phyloP scores from a whole-genome alignment of 2,797 vertebrate species.

The Parotocinclus haroldoi region DNA sequence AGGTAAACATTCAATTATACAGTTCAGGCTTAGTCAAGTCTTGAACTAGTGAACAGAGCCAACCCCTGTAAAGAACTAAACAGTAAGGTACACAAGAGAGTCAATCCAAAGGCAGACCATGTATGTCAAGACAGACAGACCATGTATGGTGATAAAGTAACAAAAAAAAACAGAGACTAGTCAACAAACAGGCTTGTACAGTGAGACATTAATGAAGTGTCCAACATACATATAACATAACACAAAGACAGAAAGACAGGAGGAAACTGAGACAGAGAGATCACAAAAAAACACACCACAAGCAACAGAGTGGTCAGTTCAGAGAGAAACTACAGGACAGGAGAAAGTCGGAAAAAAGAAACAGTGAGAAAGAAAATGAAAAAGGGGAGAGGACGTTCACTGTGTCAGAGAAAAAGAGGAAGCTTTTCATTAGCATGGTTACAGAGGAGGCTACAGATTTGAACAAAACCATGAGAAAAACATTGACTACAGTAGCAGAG shows the following conservation, averaged over 20 bases:
- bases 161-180: constrained; percentile 55
- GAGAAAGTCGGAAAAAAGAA: constrained; percentile 8
- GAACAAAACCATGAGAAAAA: constrained; percentile 68
- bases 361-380: constrained; percentile 4
- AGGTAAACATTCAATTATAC: constrained; percentile 5
- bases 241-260: constrained; percentile 31
- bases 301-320: constrained; percentile 56
- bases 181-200: constrained; percentile 61
- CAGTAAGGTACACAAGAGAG: not conserved
- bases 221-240: constrained; percentile 51
- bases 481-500: constrained; percentile 64
- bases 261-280: constrained; percentile 23
- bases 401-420: constrained; percentile 38
- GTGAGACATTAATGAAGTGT: constrained; percentile 59
- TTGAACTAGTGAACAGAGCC: constrained; percentile 32
- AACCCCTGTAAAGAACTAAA: constrained; percentile 33
- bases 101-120: constrained; percentile 9
- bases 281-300: constrained; percentile 50
- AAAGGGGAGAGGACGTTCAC: constrained; percentile 16
- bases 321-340: constrained; percentile 35
- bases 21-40: not conserved
- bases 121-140: constrained; percentile 42
- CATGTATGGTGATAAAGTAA: constrained; percentile 14
- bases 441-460: constrained; percentile 65
- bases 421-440: constrained; percentile 41